phyloP scores from a whole-genome alignment of 2,113 vertebrate species.

The Antigone vipio region DNA sequence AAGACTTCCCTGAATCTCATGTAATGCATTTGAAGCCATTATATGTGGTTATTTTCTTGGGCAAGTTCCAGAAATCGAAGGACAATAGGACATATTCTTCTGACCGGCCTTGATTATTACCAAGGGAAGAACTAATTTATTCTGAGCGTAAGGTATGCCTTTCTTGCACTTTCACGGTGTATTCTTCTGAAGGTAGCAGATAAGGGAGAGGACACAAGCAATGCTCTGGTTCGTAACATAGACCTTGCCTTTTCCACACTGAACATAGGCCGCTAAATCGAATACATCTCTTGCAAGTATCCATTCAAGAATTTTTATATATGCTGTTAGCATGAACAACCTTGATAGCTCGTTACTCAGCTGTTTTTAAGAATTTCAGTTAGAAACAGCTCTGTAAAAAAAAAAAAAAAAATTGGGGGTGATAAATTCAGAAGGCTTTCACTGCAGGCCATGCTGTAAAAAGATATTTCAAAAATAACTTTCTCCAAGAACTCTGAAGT shows the following conservation, averaged over 20 bases:
- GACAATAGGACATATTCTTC: not conserved
- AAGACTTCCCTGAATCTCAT: not conserved
- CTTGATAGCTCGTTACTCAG: not conserved
- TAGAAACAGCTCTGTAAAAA: not conserved
- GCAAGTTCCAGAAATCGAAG: not conserved
- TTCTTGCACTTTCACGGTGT: not conserved
- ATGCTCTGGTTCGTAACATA: not conserved
- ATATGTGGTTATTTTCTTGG: not conserved
- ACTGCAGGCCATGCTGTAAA: not conserved
- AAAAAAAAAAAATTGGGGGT: not conserved
- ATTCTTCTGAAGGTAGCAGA: not conserved
- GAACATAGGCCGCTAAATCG: not conserved
- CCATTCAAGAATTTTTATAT: not conserved
- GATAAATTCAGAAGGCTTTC: not conserved
- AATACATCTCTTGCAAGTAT: not conserved
- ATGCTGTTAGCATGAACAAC: not conserved
- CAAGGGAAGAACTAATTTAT: not conserved
- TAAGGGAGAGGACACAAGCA: not conserved
- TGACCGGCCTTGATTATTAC: not conserved
- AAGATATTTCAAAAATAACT: slow-evolving; percentile 1
- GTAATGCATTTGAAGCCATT: not conserved
- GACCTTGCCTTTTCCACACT: not conserved
- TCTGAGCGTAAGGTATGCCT: not conserved
- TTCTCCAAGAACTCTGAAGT: not conserved
- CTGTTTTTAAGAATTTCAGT: slow-evolving; percentile 4